Conservation (phyloP, 2,113 vertebrate species). For the Campylorhamphus procurvoides region DNA sequence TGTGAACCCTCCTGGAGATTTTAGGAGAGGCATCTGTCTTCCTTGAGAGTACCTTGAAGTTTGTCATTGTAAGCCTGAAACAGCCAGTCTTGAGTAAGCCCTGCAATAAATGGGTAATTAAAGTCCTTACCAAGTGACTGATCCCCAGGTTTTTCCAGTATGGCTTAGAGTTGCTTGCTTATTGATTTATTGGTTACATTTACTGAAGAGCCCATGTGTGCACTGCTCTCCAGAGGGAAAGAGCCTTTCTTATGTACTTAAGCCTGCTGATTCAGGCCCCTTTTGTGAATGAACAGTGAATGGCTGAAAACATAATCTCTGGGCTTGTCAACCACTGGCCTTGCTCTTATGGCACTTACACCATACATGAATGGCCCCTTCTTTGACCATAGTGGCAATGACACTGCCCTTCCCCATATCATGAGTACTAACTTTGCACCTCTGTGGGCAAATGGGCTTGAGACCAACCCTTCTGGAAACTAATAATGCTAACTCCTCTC, state of each 20-base stretch:
- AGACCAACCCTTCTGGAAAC: slow-evolving; percentile 39
- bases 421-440: slow-evolving; percentile 18
- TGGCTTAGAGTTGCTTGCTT: neutral
- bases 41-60: neutral
- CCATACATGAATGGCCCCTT: neutral
- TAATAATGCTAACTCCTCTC: slow-evolving; percentile 40
- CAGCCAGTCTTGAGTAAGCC: neutral
- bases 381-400: neutral
- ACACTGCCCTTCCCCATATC: neutral
- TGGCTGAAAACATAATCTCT: neutral
- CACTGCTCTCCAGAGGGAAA: neutral
- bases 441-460: slow-evolving; percentile 5
- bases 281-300: neutral
- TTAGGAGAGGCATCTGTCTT: neutral
- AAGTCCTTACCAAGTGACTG: neutral
- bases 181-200: neutral
- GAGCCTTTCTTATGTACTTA: neutral
- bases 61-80: neutral
- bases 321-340: neutral
- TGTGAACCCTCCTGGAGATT: neutral
- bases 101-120: neutral
- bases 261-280: neutral
- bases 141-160: neutral
- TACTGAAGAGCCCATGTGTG: neutral
- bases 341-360: neutral